phyloP scores from a whole-genome alignment of 1,140 invertebrate genomes.

The Drosophila chauvacae region DNA sequence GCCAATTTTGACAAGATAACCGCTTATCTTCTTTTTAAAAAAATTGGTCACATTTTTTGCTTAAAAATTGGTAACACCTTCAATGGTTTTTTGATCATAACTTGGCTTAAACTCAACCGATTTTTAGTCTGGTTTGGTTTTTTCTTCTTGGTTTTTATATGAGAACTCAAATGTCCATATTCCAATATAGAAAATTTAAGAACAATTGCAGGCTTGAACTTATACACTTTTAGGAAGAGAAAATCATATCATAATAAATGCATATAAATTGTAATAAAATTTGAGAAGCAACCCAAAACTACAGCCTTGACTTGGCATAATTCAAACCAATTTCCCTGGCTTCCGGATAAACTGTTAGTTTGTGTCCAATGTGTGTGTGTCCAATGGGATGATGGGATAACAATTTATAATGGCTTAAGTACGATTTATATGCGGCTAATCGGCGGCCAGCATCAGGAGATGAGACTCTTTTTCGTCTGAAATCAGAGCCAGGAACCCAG shows the following conservation, averaged over 20 bases:
- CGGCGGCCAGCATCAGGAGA: conserved; percentile 41
- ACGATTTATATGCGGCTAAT: conserved; percentile 67
- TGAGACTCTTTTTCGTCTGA: neutral
- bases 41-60: too few relatives aligned
- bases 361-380: conserved; percentile 10
- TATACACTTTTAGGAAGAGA: neutral
- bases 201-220: too few relatives aligned
- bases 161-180: too few relatives aligned
- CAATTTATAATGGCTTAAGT: conserved; percentile 74
- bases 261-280: neutral
- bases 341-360: conserved; percentile 21
- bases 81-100: too few relatives aligned
- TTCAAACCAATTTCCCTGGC: conserved; percentile 8
- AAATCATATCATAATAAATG: neutral
- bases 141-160: too few relatives aligned
- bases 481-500: neutral
- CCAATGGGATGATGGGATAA: conserved; percentile 58
- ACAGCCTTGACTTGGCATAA: conserved; percentile 1
- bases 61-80: too few relatives aligned
- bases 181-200: too few relatives aligned
- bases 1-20: too few relatives aligned
- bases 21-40: too few relatives aligned
- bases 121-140: too few relatives aligned
- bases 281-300: neutral
- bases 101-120: too few relatives aligned